These are phyloP conservation scores for Stegostoma tigrinum DNA, from an alignment of 2,113 vertebrate genomes.

Conservation along the genomic window DNA sequence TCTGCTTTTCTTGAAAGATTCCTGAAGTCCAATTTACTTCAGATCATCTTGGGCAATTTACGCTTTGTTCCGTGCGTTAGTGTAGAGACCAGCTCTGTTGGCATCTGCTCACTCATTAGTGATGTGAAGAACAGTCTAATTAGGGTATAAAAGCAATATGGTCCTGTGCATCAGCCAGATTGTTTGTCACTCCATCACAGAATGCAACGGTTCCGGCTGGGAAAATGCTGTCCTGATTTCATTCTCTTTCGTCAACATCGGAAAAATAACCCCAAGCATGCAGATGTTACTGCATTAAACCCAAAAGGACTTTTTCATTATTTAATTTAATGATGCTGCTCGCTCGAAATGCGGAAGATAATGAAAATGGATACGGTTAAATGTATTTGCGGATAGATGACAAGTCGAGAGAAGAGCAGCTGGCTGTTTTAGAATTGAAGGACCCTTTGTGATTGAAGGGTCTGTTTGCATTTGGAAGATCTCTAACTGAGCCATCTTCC, in stretches of 20 bases:
- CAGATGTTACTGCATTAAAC: conserved; percentile 30
- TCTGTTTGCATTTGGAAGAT: neutral
- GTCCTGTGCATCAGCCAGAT: conserved; percentile 73
- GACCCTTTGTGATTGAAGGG: neutral
- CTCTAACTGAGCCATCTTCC: neutral
- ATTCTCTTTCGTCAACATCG: conserved; percentile 1
- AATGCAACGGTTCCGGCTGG: conserved; percentile 50
- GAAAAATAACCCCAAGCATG: conserved; percentile 23
- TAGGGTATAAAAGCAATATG: conserved; percentile 71
- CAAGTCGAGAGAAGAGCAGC: neutral
- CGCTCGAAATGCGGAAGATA: neutral
- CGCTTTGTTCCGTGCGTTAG: conserved; percentile 55
- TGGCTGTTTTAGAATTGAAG: neutral
- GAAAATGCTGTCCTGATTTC: conserved; percentile 45
- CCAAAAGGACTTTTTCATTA: neutral
- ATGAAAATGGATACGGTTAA: neutral
- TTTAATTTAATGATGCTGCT: neutral
- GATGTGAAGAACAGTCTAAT: conserved; percentile 67
- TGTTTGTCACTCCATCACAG: conserved; percentile 64
- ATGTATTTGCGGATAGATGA: neutral
- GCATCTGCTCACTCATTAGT: conserved; percentile 72
- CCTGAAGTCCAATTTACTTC: conserved; percentile 49
- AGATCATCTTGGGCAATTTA: conserved; percentile 70
- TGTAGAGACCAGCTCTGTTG: conserved; percentile 65
- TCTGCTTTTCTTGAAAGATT: neutral